phyloP scores from a whole-genome alignment of 2,113 vertebrate genomes.

The Daphoenositta chrysoptera region DNA sequence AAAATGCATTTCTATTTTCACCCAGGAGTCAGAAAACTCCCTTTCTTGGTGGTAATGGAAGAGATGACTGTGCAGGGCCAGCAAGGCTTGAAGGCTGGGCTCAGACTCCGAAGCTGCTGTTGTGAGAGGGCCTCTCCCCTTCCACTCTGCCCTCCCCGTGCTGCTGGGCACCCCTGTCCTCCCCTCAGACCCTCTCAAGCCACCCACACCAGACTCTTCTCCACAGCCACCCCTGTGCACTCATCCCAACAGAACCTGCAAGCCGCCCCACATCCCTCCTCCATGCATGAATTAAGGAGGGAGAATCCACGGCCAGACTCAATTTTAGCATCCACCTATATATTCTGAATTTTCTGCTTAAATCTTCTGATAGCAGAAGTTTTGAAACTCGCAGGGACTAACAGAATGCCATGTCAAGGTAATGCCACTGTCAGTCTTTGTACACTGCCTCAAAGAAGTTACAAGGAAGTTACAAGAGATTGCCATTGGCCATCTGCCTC shows the following conservation, averaged over 20 bases:
- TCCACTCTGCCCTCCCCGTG: neutral
- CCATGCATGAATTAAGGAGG: neutral
- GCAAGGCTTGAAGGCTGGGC: neutral
- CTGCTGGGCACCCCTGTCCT: neutral
- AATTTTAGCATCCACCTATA: neutral
- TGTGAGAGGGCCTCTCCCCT: neutral
- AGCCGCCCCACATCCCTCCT: neutral
- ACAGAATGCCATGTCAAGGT: neutral
- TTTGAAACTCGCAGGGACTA: neutral
- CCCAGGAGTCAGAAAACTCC: neutral
- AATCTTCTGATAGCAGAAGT: neutral
- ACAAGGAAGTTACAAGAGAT: neutral
- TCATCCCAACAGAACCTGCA: neutral
- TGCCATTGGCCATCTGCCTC: neutral
- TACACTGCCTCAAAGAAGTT: neutral
- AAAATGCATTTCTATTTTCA: neutral
- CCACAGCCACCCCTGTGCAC: neutral
- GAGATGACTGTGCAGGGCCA: neutral
- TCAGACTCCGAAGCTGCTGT: neutral
- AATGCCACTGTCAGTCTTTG: neutral
- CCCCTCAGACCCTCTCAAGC: neutral
- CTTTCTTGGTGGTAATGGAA: neutral
- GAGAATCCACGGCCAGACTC: neutral
- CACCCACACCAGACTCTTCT: neutral
- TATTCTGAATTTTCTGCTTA: neutral